Conservation (phyloP, 2,113 vertebrate species). For the Coreoperca whiteheadi region DNA sequence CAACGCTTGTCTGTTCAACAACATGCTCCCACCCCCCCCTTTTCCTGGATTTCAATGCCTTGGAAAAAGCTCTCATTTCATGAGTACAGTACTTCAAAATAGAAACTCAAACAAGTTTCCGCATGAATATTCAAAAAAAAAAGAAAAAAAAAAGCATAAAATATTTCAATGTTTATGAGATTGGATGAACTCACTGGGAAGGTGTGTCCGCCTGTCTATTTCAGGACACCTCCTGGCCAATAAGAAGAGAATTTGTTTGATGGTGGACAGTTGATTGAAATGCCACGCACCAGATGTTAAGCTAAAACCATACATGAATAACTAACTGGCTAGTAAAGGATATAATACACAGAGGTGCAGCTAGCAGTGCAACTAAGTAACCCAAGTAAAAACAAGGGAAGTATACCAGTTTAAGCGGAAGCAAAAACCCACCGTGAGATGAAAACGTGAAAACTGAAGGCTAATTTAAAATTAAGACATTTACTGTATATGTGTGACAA, state of each 20-base stretch:
- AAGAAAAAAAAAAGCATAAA: conserved; percentile 67
- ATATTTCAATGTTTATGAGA: conserved; percentile 59
- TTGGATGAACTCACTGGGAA: conserved; percentile 54
- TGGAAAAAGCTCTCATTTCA: conserved; percentile 85
- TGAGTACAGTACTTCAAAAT: conserved; percentile 86
- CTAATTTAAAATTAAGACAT: conserved; percentile 69
- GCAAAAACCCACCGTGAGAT: conserved; percentile 59
- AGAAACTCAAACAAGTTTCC: conserved; percentile 78
- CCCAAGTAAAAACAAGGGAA: conserved; percentile 56
- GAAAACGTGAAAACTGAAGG: conserved; percentile 60
- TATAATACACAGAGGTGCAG: conserved; percentile 57
- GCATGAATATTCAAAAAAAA: conserved; percentile 68
- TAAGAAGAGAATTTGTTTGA: conserved; percentile 24
- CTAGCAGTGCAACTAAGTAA: conserved; percentile 55
- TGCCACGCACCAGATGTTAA: conserved; percentile 69
- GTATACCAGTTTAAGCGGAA: conserved; percentile 59
- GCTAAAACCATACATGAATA: conserved; percentile 63
- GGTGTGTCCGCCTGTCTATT: conserved; percentile 39
- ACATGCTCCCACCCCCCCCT: conserved; percentile 63
- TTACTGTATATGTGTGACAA: conserved; percentile 46
- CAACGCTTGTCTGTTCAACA: conserved; percentile 55
- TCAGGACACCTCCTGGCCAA: conserved; percentile 50
- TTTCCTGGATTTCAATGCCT: conserved; percentile 81
- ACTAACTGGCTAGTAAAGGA: conserved; percentile 53
- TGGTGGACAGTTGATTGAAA: conserved; percentile 67